Percentiles rank a stretch among this genome's conserved stretches.
phyloP scores from a whole-genome alignment of 2,113 vertebrate species.

The Halichoeres trimaculatus region DNA sequence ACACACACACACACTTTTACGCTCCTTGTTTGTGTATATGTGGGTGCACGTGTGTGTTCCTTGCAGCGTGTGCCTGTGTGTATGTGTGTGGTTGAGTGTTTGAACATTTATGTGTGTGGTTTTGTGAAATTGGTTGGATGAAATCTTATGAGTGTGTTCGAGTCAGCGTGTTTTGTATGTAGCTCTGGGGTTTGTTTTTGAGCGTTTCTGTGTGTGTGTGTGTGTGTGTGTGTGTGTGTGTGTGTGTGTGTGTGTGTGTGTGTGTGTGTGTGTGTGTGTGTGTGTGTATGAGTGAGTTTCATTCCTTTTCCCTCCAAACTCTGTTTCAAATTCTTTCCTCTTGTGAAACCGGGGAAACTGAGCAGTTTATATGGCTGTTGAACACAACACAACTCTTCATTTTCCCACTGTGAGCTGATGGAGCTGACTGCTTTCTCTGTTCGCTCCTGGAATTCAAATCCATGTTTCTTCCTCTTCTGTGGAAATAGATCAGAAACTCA shows the following conservation, averaged over 20 bases:
- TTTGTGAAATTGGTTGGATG: conserved; percentile 62
- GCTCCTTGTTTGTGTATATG: conserved; percentile 15
- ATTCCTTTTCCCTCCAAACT: conserved; percentile 47
- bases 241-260: conserved; percentile 6
- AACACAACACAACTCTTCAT: conserved; percentile 66
- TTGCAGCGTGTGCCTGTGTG: conserved; percentile 20
- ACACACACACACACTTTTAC: conserved; percentile 12
- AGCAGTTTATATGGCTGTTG: conserved; percentile 67
- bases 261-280: conserved; percentile 23
- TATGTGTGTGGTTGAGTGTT: conserved; percentile 11
- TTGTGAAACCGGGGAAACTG: conserved; percentile 64
- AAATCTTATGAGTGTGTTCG: conserved; percentile 58
- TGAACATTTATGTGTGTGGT: conserved; percentile 57
- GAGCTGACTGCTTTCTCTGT: conserved; percentile 55
- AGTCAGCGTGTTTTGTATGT: conserved; percentile 60
- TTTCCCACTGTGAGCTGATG: conserved; percentile 65
- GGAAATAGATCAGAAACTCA: neutral
- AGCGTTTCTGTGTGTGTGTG: conserved; percentile 9
- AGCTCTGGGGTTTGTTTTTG: conserved; percentile 55
- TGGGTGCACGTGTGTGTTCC: conserved; percentile 23
- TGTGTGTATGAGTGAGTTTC: conserved; percentile 29
- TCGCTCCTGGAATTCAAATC: conserved; percentile 37
- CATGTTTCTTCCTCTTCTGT: conserved; percentile 29
- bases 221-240: conserved; percentile 13
- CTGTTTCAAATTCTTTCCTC: conserved; percentile 71